phyloP scores from a whole-genome alignment of 2,888 invertebrate genomes.

The Dioctria linearis region DNA sequence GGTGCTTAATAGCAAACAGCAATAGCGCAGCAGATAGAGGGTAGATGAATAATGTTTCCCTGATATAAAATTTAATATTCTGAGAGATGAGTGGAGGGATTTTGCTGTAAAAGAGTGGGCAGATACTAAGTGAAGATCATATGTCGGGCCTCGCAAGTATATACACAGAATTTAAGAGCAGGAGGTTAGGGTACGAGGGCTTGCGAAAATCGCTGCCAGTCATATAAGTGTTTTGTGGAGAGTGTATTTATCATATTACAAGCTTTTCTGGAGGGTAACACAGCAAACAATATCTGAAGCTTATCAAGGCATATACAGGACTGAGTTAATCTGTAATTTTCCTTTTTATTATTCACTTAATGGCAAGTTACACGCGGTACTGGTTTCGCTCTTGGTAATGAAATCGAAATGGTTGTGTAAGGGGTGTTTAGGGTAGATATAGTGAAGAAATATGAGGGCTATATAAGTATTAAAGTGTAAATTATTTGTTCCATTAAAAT shows the following conservation, averaged over 20 bases:
- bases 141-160: neutral
- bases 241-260: slow-evolving; percentile 40
- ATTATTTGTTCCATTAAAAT: no score
- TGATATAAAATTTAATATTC: slow-evolving; percentile 37
- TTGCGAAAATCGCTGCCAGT: slow-evolving; percentile 29
- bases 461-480: no score
- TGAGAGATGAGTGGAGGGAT: slow-evolving; percentile 22
- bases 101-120: slow-evolving; percentile 18
- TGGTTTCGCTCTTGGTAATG: neutral
- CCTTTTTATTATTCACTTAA: slow-evolving; percentile 22
- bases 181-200: neutral
- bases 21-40: neutral
- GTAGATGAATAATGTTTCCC: slow-evolving; percentile 31
- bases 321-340: slow-evolving; percentile 33
- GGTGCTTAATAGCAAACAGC: neutral
- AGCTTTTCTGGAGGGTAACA: slow-evolving; percentile 23
- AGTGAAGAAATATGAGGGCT: no score
- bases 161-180: neutral
- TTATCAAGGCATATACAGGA: slow-evolving; percentile 38
- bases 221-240: slow-evolving; percentile 29
- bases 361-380: neutral
- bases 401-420: neutral
- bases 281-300: slow-evolving; percentile 22
- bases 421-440: no score
- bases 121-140: neutral